Evolutionary conservation across 2,113 vertebrate genomes (phyloP), one percentile per base, ranked within the genome.

Genomic region (Sinocyclocheilus anshuiensis): DNA sequence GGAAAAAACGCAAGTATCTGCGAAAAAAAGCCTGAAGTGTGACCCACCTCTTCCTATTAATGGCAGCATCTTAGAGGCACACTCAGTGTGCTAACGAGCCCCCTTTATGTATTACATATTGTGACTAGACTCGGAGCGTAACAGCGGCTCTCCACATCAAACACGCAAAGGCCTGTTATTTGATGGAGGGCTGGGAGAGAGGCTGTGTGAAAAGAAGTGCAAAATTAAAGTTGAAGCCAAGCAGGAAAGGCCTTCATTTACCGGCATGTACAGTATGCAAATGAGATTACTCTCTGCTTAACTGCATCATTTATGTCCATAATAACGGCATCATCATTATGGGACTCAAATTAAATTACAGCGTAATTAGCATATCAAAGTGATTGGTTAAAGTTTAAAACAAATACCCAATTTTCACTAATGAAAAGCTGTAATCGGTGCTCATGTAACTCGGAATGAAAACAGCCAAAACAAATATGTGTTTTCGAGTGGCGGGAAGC

Each of bases 371-470:
- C 97, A 99, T 98, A 98, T 99, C 97, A 99, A 99, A 98, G 97
- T 99, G 97, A 98, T 98, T 98, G 97, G 97, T 98, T 98, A 98
- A 98, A 98, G 97, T 99, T 98, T 96, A 97, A 99, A 99, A 99
- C 97, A 99, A 99, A 99, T 99, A 99, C 96, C 97, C 96, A 98
- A 97, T 99, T 98, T 97, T 98, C 79, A 95, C 97, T 99, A 98
- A 99, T 99, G 97, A 99, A 99, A 96, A 97, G 97, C 97, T 96
- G 96, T 98, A 98, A 99, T 99, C 97, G 95, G 95, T 94, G 90
- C 63, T 77, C 96, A 96, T 96, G 96, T 95, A 59, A 83, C 96
- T 97, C 96, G 94, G 75, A 96, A 95, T 95, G 95, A 97, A 98
- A 98, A 97, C 97, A 97, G 96, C 94, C 97, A 96, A 98, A 98